Conservation (phyloP, 2,888 invertebrate genomes). For the Catocala sponsa region DNA sequence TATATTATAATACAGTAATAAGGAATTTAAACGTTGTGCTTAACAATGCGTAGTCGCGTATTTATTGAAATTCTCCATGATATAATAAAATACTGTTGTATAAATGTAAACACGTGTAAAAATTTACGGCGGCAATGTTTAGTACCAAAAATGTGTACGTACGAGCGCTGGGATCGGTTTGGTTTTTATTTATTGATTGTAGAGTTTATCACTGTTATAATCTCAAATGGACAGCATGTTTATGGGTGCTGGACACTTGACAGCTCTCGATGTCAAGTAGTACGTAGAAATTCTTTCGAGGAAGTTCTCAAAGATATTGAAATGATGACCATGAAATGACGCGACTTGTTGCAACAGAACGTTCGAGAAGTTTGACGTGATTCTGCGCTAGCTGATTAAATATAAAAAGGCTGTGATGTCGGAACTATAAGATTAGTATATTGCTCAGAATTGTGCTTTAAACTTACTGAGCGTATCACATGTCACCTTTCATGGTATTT, state of each 20-base stretch:
- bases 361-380: background rate
- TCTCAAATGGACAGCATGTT: background rate
- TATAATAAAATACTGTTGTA: constrained; percentile 42
- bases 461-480: background rate
- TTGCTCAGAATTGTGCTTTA: constrained; percentile 19
- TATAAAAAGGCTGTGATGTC: constrained; percentile 22
- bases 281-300: background rate
- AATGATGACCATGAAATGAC: background rate
- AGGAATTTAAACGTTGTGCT: constrained; percentile 26
- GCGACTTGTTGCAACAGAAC: background rate
- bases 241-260: no score
- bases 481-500: no score
- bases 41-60: constrained; percentile 35
- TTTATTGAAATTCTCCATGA: constrained; percentile 36
- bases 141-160: constrained; percentile 20
- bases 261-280: no score
- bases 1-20: constrained; percentile 20
- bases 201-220: background rate
- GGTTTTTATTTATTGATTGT: background rate
- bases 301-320: background rate
- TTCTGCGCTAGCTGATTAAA: constrained; percentile 18
- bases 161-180: constrained; percentile 12
- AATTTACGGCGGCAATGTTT: constrained; percentile 19
- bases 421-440: constrained; percentile 21
- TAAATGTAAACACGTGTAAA: constrained; percentile 51